These are phyloP conservation scores for Leucophenga varia DNA, from an alignment of 1,140 invertebrate genomes.

Conservation along the genomic window DNA sequence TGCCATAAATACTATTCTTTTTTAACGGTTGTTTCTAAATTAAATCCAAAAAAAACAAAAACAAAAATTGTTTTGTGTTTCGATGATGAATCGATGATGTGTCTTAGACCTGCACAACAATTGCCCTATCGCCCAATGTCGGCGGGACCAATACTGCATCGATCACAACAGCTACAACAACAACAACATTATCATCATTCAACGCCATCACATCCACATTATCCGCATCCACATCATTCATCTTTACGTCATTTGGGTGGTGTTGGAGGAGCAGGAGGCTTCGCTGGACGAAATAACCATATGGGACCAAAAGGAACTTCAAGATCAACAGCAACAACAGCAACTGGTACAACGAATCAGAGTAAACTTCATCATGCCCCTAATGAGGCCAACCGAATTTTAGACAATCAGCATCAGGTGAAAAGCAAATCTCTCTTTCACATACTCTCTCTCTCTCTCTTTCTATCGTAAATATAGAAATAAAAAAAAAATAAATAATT, in stretches of 20 bases:
- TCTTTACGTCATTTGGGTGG: conserved; percentile 49
- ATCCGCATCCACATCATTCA: conserved; percentile 37
- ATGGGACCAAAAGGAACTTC: conserved; percentile 12
- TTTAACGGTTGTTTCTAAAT: no score
- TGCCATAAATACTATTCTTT: no score
- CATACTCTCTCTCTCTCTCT: no score
- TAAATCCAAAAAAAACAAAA: no score
- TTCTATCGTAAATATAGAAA: no score
- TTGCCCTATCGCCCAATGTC: conserved; percentile 55
- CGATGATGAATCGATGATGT: no score
- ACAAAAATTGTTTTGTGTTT: no score
- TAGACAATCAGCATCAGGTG: conserved; percentile 53
- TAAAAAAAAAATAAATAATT: no score
- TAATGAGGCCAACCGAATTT: conserved; percentile 1
- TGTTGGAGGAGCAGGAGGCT: conserved; percentile 8
- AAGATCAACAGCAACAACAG: conserved; percentile 21
- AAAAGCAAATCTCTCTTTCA: no score
- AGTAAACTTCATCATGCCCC: conserved; percentile 36
- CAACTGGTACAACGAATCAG: conserved; percentile 42
- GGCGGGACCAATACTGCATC: conserved; percentile 55
- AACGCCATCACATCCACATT: conserved; percentile 15
- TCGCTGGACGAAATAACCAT: conserved; percentile 4
- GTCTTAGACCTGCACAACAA: conserved; percentile 50
- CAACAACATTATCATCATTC: conserved; percentile 8
- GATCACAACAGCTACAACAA: no score